phyloP scores from a whole-genome alignment of 2,888 invertebrate genomes.

The Eilema caniola region DNA sequence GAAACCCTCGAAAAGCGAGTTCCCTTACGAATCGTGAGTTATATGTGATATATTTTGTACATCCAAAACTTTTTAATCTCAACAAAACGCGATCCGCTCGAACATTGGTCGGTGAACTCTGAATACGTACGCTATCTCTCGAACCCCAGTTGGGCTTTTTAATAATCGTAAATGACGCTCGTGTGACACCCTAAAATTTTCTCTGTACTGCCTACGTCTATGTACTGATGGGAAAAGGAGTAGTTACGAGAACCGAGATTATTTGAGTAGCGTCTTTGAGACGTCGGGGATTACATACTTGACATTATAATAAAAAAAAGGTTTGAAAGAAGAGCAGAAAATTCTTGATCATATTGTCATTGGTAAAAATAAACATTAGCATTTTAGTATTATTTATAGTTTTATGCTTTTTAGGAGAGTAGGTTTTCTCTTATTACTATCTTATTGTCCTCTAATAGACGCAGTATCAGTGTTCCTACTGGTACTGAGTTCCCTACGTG shows the following conservation, averaged over 20 bases:
- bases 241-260: slow-evolving; percentile 20
- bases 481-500: too few relatives aligned
- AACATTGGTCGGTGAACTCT: slow-evolving; percentile 30
- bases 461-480: too few relatives aligned
- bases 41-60: neutral
- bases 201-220: slow-evolving; percentile 8
- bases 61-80: neutral
- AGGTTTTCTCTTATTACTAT: too few relatives aligned
- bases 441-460: neutral
- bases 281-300: slow-evolving; percentile 5
- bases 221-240: slow-evolving; percentile 11
- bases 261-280: slow-evolving; percentile 8
- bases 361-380: neutral
- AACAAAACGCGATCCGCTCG: slow-evolving; percentile 30
- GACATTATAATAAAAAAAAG: slow-evolving; percentile 8
- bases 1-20: neutral
- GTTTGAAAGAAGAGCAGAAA: neutral
- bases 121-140: slow-evolving; percentile 40
- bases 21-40: neutral
- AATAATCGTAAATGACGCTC: slow-evolving; percentile 65
- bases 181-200: slow-evolving; percentile 34
- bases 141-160: slow-evolving; percentile 60
- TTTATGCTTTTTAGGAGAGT: neutral
- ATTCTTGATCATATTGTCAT: neutral
- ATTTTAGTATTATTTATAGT: neutral